Base-by-base conservation (phyloP, 2,113 vertebrate genomes). In the Gallinago paraguaiae region DNA sequence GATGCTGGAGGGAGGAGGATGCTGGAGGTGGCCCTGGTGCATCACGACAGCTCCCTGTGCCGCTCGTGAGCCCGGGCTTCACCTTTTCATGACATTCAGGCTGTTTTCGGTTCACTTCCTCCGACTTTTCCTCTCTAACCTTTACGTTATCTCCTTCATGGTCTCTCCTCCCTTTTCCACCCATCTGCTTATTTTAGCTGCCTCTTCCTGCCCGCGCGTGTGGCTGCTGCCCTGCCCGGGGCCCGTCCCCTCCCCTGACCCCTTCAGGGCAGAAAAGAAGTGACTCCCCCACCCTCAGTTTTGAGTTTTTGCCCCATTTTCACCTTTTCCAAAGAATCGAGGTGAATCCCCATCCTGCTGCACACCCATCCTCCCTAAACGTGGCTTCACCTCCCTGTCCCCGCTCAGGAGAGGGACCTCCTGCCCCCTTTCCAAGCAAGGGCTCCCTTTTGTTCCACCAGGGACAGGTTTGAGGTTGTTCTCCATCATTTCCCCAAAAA, bases 181-280 rank as follows among this genome's bases (percentile, higher is more conserved):
- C 93, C 82, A 28, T 80, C 87, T n/a, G 96, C 94, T 96, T 96
- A 88, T 97, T 97, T 97, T 97, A 96, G 95, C 94, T 93, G 95
- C 56, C 33, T 91, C 88, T 95, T 97, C 96, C 95, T 97, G 94
- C 76, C 92, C 1, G 45, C 76, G 27, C 22, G 19, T 74, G 90
- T 9, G 89, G 88, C 61, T 48, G 41, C 83, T 65, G 76, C 89
- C 88, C 82, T 77, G 82, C 54, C 74, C 78, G 2, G 53, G 0
- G 20, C 43, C 6, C 0, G 5, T 39, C 51, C 50, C 72, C 82
- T 68, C 72, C 71, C 1, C 5, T 63, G 65, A 45, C 82, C 70
- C 35, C 18, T 31, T 57, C 0, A 1, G 17, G 86, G 27, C 59
- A 83, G 14, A 39, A 50, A 37, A 27, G 59, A 54, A 37, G 22